Conservation (phyloP, 2,888 invertebrate genomes). For the Gastracanthus pulcherrimus region DNA sequence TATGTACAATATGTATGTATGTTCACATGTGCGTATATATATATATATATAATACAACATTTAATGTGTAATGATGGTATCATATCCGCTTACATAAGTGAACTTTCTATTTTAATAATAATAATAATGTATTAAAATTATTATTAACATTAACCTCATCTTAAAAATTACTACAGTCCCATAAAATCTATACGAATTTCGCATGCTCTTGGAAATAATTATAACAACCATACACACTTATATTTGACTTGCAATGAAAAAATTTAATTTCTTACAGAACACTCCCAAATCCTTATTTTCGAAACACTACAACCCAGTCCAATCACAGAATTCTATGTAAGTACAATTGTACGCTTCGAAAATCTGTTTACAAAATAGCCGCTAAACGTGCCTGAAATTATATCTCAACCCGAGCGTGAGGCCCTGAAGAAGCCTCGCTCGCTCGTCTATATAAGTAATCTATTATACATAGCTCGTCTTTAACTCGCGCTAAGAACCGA, state of each 20-base stretch:
- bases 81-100: constrained; percentile 24
- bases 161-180: too few species aligned
- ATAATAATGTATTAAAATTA: not conserved
- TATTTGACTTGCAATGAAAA: too few species aligned
- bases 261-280: too few species aligned
- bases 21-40: not conserved
- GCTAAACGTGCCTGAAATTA: not conserved
- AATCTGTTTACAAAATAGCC: not conserved
- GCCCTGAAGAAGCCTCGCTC: not conserved
- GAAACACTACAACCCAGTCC: not conserved
- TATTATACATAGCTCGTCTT: too few species aligned
- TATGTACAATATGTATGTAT: not conserved
- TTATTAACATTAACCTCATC: too few species aligned
- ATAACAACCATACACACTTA: too few species aligned
- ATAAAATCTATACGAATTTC: too few species aligned
- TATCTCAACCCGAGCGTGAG: not conserved
- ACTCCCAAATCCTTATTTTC: not conserved
- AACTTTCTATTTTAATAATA: constrained; percentile 38
- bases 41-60: not conserved
- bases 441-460: too few species aligned
- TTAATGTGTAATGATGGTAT: not conserved
- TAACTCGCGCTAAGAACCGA: too few species aligned
- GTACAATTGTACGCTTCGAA: too few species aligned
- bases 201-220: too few species aligned
- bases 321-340: too few species aligned